Evolutionary conservation across 2,113 vertebrate genomes (phyloP).

Genomic region (Gallinago paraguaiae): DNA sequence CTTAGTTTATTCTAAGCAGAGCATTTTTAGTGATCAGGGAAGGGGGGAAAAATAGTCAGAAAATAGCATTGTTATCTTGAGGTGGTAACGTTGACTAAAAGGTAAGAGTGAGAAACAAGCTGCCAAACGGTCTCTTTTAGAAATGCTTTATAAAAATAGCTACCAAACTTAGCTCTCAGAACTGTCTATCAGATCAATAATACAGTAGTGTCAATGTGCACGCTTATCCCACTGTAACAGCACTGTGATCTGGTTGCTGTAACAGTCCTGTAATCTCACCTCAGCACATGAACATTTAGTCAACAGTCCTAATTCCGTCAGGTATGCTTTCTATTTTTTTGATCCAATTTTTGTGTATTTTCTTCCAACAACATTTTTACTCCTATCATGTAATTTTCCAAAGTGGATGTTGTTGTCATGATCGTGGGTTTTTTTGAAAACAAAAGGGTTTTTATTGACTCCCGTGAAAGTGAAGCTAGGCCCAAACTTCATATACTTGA

Average conservation of each 20-base stretch:
- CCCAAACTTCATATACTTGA: neutral
- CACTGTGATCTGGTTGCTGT: neutral
- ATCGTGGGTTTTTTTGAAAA: rapidly evolving
- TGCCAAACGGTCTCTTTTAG: neutral
- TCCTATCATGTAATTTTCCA: neutral
- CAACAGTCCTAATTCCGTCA: neutral
- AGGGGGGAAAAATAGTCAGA: neutral
- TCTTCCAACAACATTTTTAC: neutral
- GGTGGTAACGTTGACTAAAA: neutral
- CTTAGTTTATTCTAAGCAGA: neutral
- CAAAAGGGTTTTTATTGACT: neutral
- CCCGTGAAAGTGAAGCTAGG: neutral
- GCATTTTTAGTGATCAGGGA: neutral
- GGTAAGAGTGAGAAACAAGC: neutral
- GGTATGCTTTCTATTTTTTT: neutral
- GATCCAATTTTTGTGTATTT: neutral
- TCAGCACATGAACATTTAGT: no score
- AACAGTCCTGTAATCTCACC: neutral
- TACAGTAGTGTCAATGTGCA: neutral
- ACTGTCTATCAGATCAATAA: neutral
- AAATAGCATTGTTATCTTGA: neutral
- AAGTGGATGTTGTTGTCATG: neutral
- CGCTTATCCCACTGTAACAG: neutral
- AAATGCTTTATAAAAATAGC: neutral
- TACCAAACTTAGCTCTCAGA: neutral